phyloP scores from a whole-genome alignment of 2,888 invertebrate species.

The Malacosoma neustria region DNA sequence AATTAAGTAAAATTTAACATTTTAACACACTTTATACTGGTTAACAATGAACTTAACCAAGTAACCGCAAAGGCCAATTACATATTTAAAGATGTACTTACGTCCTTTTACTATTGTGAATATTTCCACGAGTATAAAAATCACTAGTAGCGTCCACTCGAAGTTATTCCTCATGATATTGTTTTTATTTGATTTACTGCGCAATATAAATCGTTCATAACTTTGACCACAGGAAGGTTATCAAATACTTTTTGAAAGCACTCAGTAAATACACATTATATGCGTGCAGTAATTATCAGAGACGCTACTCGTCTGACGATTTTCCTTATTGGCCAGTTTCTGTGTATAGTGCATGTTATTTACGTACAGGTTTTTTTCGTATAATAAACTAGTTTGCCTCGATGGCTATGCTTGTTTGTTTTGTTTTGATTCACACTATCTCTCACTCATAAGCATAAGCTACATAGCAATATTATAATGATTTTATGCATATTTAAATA shows the following conservation, averaged over 20 bases:
- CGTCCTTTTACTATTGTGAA: slow-evolving; percentile 22
- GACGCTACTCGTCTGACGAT: slow-evolving; percentile 15
- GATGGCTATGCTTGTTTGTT: neutral
- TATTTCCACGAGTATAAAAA: slow-evolving; percentile 20
- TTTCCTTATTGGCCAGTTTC: slow-evolving; percentile 20
- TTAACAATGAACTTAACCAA: neutral
- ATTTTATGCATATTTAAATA: too few species aligned
- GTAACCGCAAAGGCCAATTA: neutral
- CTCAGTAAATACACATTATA: slow-evolving; percentile 10
- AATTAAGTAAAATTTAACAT: too few species aligned
- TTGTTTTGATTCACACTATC: too few species aligned
- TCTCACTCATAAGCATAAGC: too few species aligned
- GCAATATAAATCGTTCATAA: slow-evolving; percentile 42
- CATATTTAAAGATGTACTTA: slow-evolving; percentile 22
- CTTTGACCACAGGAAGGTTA: slow-evolving; percentile 44
- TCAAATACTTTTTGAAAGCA: slow-evolving; percentile 36
- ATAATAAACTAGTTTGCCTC: neutral
- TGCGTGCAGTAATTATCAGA: slow-evolving; percentile 21
- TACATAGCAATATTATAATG: too few species aligned
- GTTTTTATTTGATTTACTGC: slow-evolving; percentile 12
- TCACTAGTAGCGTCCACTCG: slow-evolving; percentile 16
- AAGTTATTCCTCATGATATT: slow-evolving; percentile 25
- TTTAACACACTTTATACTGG: too few species aligned
- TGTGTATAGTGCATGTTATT: neutral
- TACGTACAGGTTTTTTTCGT: neutral